These are phyloP conservation scores for Glareola pratincola DNA, from an alignment of 2,113 vertebrate species.

Conservation along the genomic window DNA sequence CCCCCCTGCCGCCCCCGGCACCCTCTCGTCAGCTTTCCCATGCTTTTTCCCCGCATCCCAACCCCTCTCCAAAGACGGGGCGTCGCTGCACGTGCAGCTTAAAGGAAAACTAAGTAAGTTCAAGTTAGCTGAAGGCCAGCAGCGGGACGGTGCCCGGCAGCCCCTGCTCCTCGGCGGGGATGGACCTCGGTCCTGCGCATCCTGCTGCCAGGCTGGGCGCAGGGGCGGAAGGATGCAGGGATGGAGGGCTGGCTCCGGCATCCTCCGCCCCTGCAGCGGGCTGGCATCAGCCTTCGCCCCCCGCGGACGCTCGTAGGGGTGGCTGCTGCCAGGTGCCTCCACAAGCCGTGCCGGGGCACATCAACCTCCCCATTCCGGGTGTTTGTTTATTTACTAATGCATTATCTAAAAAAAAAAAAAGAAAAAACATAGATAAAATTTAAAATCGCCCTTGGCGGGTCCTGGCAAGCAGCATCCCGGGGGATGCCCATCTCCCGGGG, in stretches of 20 bases:
- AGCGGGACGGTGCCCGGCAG: fast-evolving
- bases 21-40: neutral
- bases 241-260: fast-evolving
- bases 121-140: fast-evolving
- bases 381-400: neutral
- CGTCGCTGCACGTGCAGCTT: fast-evolving
- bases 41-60: neutral
- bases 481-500: neutral
- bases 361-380: fast-evolving
- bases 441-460: neutral
- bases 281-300: neutral
- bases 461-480: neutral
- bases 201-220: neutral
- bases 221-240: no score
- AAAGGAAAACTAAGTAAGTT: no score
- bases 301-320: fast-evolving
- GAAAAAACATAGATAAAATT: no score
- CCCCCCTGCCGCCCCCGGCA: neutral
- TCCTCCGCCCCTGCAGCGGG: fast-evolving
- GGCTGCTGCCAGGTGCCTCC: neutral
- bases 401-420: no score
- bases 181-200: fast-evolving
- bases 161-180: fast-evolving
- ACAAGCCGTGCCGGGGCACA: fast-evolving
- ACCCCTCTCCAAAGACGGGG: neutral